Evolutionary conservation across 2,888 invertebrate genomes (phyloP), one percentile per base, ranked within the genome.

Genomic region (Drosophila aldrichi): DNA sequence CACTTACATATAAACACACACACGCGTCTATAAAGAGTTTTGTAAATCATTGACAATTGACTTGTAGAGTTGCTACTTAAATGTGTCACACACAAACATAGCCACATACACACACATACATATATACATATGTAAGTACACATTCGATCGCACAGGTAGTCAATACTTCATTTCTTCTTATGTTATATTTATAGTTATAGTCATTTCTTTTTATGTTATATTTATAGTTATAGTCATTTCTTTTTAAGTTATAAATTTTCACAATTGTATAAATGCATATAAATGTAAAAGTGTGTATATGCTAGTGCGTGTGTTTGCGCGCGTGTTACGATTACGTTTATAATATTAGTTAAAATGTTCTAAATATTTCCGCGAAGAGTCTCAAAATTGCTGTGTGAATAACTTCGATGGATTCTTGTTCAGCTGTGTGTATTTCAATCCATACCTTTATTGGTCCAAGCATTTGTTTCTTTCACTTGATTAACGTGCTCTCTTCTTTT

Each of bases 21-120:
- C 46, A 63, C 9, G 32, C 20, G 43, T 44, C 14, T 22, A 29
- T 32, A 36, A 16, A 52, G 29, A 58, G 58, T 49, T 70, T 77
- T 77, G 52, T 74, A 79, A 74, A 68, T 61, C 77, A 54, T 57
- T 77, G 57, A 44, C 43, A 70, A 79, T 67, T 58, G 54, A 74
- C 64, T 59, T 40, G 44, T 70, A 51, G 57, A 74, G 62, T 62
- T 72, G 64, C 44, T 60, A 41, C 56, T 60, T 49, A 65, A 55
- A 59, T 68, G 57, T 61, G 44, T 79, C 75, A 60, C 68, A 74
- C 44, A 52, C 25, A 36, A 1, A 43, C 2, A 18, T 18, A 38
- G 10, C 3, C 14, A 22, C 18, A 10, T 18, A 57, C 38, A 46
- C n/a, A 14, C n/a, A 62, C n/a, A 18, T 18, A 38, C 49, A 14